Percentiles rank a stretch among this genome's conserved stretches.
phyloP scores from a whole-genome alignment of 2,888 invertebrate genomes.

The Dryocosmus kuriphilus region DNA sequence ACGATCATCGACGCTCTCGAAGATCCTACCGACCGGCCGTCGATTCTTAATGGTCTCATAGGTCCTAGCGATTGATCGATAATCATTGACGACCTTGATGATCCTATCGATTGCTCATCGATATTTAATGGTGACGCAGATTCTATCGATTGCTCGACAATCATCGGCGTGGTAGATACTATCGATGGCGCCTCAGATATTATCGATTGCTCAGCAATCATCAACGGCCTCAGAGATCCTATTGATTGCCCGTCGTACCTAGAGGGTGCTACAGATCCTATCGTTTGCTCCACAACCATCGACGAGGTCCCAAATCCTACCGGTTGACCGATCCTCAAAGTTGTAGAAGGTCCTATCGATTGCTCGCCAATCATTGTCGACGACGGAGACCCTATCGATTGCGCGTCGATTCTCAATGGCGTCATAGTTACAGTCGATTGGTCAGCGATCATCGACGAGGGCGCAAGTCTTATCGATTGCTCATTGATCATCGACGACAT shows the following conservation, averaged over 20 bases:
- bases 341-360: neutral
- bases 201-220: neutral
- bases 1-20: neutral
- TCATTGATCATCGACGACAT: slow-evolving; percentile 71
- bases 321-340: neutral
- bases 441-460: neutral
- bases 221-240: neutral
- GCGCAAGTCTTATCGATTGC: slow-evolving; percentile 46
- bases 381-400: neutral
- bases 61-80: neutral
- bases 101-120: too few relatives aligned
- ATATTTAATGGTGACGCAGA: too few relatives aligned
- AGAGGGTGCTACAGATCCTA: neutral
- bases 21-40: neutral
- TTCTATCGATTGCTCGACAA: too few relatives aligned
- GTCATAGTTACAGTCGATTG: neutral
- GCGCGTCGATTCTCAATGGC: too few relatives aligned
- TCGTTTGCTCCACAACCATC: neutral
- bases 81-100: neutral
- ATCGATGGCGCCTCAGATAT: neutral
- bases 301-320: neutral
- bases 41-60: neutral
- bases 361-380: neutral
- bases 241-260: neutral
- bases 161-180: too few relatives aligned